phyloP scores from a whole-genome alignment of 2,113 vertebrate species.

The Alectura lathami region DNA sequence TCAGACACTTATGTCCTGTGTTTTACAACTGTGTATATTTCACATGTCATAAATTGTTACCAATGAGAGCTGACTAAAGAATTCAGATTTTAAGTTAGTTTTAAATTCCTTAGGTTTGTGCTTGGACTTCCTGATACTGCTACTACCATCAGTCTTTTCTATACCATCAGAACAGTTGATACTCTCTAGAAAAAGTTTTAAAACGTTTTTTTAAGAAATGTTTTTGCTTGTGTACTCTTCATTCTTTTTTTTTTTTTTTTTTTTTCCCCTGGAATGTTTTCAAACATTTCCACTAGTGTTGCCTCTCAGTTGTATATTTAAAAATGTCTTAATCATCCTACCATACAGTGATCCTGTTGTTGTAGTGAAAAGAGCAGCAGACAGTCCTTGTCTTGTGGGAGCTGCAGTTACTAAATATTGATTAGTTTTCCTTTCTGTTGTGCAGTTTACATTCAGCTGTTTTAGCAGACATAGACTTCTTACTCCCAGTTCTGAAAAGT shows the following conservation, averaged over 20 bases:
- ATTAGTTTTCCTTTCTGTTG: neutral
- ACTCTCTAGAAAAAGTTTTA: neutral
- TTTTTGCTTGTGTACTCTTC: neutral
- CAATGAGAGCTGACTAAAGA: neutral
- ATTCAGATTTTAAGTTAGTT: neutral
- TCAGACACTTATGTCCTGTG: neutral
- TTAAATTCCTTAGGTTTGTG: neutral
- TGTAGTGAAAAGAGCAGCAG: neutral
- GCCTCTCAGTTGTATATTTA: neutral
- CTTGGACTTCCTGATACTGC: neutral
- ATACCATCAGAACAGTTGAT: neutral
- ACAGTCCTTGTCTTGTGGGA: neutral
- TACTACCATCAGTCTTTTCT: neutral
- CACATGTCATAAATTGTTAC: neutral
- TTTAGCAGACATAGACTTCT: neutral
- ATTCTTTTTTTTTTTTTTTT: neutral
- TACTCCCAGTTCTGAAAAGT: constrained; percentile 8
- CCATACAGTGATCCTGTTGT: neutral
- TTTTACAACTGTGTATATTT: neutral
- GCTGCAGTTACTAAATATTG: neutral
- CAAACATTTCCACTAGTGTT: neutral
- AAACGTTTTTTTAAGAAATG: neutral
- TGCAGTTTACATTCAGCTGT: neutral
- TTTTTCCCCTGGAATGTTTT: neutral
- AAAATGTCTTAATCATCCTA: neutral